Evolutionary conservation across 2,888 invertebrate genomes (phyloP).

Genomic region (Acleris cristana): DNA sequence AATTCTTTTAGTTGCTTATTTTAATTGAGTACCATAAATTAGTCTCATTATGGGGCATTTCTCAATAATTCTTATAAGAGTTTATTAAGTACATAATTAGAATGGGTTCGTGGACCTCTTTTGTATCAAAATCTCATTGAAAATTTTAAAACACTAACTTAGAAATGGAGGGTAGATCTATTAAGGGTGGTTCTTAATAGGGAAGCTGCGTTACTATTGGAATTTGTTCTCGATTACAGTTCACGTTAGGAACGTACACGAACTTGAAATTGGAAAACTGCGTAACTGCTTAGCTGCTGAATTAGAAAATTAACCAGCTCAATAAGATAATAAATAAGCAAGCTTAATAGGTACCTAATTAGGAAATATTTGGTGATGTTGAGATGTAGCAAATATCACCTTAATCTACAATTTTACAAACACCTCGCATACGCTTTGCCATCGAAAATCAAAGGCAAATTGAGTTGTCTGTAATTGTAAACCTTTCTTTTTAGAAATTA

Average conservation of each 20-base stretch:
- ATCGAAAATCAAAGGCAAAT: too few relatives aligned
- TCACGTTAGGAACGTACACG: constrained; percentile 25
- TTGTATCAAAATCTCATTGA: constrained; percentile 8
- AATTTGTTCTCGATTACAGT: constrained; percentile 36
- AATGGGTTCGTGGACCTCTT: neutral
- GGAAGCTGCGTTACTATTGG: constrained; percentile 47
- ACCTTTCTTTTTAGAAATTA: neutral
- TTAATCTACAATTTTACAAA: too few relatives aligned
- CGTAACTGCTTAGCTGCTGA: neutral
- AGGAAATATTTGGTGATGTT: too few relatives aligned
- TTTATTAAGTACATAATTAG: neutral
- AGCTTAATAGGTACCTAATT: too few relatives aligned
- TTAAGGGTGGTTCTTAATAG: constrained; percentile 57
- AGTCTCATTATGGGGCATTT: too few relatives aligned
- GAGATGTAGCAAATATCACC: too few relatives aligned
- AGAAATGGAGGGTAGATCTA: constrained; percentile 63
- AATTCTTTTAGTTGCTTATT: too few relatives aligned
- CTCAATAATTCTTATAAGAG: neutral
- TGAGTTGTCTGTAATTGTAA: too few relatives aligned
- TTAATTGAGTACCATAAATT: too few relatives aligned
- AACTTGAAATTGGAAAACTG: constrained; percentile 2
- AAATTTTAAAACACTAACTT: constrained; percentile 45
- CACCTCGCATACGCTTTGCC: too few relatives aligned
- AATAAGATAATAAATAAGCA: too few relatives aligned
- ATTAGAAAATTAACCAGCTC: too few relatives aligned